Evolutionary conservation across 2,113 vertebrate genomes (phyloP), one percentile per base, ranked within the genome.

Genomic region (Dinomys branickii): DNA sequence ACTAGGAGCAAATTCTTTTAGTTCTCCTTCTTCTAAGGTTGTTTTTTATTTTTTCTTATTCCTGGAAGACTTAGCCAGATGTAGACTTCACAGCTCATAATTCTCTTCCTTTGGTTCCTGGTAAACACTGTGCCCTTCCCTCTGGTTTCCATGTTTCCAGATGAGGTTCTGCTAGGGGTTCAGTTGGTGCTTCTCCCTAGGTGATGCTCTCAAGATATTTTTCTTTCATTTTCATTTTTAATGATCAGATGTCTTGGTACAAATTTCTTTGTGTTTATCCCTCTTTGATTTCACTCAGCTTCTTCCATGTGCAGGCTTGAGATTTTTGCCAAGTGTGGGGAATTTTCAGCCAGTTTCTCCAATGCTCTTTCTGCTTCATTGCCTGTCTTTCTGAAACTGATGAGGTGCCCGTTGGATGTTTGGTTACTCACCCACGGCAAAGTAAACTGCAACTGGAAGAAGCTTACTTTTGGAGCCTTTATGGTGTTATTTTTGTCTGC

Each of bases 221-320:
- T 44, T 92, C 41, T 63, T 86, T 83, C 44, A 78, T 41, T 94
- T 92, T 56, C 10, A 87, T 58, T 90, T 94, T 69, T 44, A 85
- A 61, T 54, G 73, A 58, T 82, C 24, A 16, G 56, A 16, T 33
- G 33, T 67, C 33, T 67, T 59, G 22, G 30, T 26, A 47, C 44
- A 56, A 44, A 65, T 92, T 58, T 88, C 52, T 56, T 82, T 88
- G 35, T 77, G 26, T 83, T 86, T 90, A 59, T 87, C 5, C 3
- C 59, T 8, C 26, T 41, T 75, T 26, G 14, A 58, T 88, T 88
- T 88, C 47, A 87, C 38, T 90, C 22, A 81, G 14, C 5, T 69
- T 96, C 52, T 61, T 84, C 19, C 14, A 50, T 63, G 2, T 61
- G 5, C 24, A 85, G 30, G 41, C 52, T 75, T 87, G 44, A 65